These are phyloP conservation scores for Schlechtendalia chinensis DNA, from an alignment of 1,140 invertebrate genomes.

Conservation along the genomic window DNA sequence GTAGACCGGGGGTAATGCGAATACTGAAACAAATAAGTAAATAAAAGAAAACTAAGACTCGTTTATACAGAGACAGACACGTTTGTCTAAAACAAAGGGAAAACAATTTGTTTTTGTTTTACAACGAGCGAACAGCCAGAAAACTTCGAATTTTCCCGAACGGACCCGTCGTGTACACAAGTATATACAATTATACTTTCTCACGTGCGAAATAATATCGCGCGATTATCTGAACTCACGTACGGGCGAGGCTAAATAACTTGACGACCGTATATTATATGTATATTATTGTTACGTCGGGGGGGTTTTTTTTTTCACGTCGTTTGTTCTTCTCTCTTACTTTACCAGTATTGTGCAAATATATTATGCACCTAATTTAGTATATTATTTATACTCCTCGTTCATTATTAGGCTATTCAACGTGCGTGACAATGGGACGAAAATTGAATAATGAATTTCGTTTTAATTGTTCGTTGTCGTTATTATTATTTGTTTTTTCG, in stretches of 20 bases:
- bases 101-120: too few species aligned
- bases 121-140: too few species aligned
- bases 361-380: background rate
- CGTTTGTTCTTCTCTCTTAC: background rate
- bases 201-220: background rate
- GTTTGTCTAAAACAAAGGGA: too few species aligned
- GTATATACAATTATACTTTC: slow-evolving; percentile 1
- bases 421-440: slow-evolving; percentile 1
- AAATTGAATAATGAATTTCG: slow-evolving; percentile 26
- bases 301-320: background rate
- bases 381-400: background rate
- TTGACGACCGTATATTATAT: slow-evolving; percentile 18
- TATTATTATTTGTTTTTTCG: too few species aligned
- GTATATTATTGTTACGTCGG: too few species aligned
- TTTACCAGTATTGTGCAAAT: slow-evolving; percentile 4
- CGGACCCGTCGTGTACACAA: too few species aligned
- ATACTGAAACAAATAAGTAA: too few species aligned
- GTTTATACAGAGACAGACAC: too few species aligned
- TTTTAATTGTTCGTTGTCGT: slow-evolving; percentile 18
- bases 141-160: too few species aligned
- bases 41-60: too few species aligned
- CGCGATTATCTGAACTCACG: background rate
- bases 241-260: background rate
- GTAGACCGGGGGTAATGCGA: too few species aligned
- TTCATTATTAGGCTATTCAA: slow-evolving; percentile 19